phyloP scores from a whole-genome alignment of 2,888 invertebrate species.

The Lamproptera curius region DNA sequence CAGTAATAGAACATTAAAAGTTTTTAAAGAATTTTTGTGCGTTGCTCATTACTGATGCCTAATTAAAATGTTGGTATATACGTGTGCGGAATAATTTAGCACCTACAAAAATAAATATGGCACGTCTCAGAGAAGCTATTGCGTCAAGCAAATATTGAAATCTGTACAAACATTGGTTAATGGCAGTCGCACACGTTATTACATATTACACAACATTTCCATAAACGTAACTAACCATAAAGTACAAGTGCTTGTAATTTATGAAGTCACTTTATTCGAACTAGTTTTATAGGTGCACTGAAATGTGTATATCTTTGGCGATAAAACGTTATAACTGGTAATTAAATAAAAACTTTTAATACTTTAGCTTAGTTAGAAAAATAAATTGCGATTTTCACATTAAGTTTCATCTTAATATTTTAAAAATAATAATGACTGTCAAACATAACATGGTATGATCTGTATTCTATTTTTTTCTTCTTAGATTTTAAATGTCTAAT shows the following conservation, averaged over 20 bases:
- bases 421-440: too few species aligned
- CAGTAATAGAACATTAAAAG: too few species aligned
- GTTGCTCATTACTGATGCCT: too few species aligned
- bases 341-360: neutral
- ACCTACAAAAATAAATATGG: constrained; percentile 16
- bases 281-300: constrained; percentile 1
- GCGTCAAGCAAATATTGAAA: constrained; percentile 16
- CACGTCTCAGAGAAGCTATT: constrained; percentile 7
- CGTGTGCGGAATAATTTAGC: constrained; percentile 5
- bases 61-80: too few species aligned
- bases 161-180: constrained; percentile 17
- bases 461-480: too few species aligned
- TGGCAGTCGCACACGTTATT: constrained; percentile 10
- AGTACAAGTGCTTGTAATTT: constrained; percentile 1
- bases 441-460: too few species aligned
- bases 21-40: too few species aligned
- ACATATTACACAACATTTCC: constrained; percentile 17
- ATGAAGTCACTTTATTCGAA: constrained; percentile 5
- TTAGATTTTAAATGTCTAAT: too few species aligned
- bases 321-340: neutral
- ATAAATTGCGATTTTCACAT: too few species aligned
- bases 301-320: neutral
- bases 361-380: too few species aligned
- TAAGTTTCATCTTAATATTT: too few species aligned
- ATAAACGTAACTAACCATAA: constrained; percentile 15